A percentile compares a stretch with the other conserved stretches of the same genome.
Evolutionary conservation across 2,797 vertebrate species (phyloP).

Genomic region (Amblyopsis hoosieri): DNA sequence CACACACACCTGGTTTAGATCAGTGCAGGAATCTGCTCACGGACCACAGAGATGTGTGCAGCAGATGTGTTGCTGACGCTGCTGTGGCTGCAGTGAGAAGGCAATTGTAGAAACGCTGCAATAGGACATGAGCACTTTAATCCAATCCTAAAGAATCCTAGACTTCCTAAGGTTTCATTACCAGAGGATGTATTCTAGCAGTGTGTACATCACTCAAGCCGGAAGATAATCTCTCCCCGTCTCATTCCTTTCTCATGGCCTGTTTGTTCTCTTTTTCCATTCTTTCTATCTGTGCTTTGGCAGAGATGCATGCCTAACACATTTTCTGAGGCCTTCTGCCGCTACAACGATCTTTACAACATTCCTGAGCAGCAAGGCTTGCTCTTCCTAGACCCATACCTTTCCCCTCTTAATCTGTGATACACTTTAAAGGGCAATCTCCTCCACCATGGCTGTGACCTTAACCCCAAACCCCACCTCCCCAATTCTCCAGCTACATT

Average conservation of each 20-base stretch:
- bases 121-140: conserved; percentile 26
- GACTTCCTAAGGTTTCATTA: conserved; percentile 32
- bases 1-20: conserved; percentile 3
- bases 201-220: conserved; percentile 20
- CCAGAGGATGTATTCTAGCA: conserved; percentile 18
- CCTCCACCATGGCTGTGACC: conserved; percentile 1
- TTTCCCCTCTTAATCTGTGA: conserved; percentile 36
- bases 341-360: conserved; percentile 62
- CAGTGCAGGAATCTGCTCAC: conserved; percentile 21
- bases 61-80: conserved; percentile 40
- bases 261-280: conserved; percentile 15
- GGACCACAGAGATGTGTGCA: conserved; percentile 26
- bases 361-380: conserved; percentile 46
- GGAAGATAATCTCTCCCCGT: conserved; percentile 38
- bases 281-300: conserved; percentile 31
- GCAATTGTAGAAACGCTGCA: conserved; percentile 35
- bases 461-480: conserved; percentile 41
- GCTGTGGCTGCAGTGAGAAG: conserved; percentile 22
- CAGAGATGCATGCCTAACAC: conserved; percentile 26
- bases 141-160: conserved; percentile 36
- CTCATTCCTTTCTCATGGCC: conserved; percentile 16
- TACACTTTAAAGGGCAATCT: not conserved
- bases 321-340: conserved; percentile 50
- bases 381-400: conserved; percentile 50
- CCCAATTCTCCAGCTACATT: conserved; percentile 2